Conservation (phyloP, 2,113 vertebrate species). For the Onychostoma macrolepis region DNA sequence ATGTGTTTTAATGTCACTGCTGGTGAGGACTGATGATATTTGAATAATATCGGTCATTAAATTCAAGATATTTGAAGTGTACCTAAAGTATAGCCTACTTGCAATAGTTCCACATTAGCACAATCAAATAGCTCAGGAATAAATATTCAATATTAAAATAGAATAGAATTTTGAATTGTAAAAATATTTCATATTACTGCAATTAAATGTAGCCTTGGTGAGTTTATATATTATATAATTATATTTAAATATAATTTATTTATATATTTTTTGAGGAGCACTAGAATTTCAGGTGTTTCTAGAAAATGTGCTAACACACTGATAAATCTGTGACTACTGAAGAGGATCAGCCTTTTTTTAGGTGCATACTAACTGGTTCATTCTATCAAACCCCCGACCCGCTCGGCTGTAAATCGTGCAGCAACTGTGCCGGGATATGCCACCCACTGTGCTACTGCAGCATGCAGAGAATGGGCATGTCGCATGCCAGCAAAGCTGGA, state of each 20-base stretch:
- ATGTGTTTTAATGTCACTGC: too few relatives aligned
- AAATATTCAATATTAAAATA: not conserved
- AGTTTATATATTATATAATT: not conserved
- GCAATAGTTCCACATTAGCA: too few relatives aligned
- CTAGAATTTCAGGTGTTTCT: not conserved
- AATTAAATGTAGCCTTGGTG: not conserved
- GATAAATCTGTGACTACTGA: conserved; percentile 1
- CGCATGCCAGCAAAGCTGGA: conserved; percentile 74
- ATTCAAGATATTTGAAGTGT: too few relatives aligned
- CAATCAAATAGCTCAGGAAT: not conserved
- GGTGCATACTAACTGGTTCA: conserved; percentile 71
- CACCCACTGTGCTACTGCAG: conserved; percentile 75
- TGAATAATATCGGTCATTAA: too few relatives aligned
- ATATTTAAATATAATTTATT: too few relatives aligned
- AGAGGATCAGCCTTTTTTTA: conserved; percentile 72
- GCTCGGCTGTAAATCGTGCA: conserved; percentile 70
- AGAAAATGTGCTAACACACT: not conserved
- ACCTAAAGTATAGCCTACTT: too few relatives aligned
- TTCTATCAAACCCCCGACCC: conserved; percentile 77
- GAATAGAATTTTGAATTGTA: not conserved
- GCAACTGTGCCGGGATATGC: conserved; percentile 75
- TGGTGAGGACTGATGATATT: too few relatives aligned
- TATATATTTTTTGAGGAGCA: not conserved
- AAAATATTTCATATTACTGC: not conserved
- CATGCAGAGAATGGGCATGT: conserved; percentile 68